A percentile compares a stretch with the other conserved stretches of the same genome.
Evolutionary conservation across 2,113 vertebrate species (phyloP).

Genomic region (Takifugu bimaculatus): DNA sequence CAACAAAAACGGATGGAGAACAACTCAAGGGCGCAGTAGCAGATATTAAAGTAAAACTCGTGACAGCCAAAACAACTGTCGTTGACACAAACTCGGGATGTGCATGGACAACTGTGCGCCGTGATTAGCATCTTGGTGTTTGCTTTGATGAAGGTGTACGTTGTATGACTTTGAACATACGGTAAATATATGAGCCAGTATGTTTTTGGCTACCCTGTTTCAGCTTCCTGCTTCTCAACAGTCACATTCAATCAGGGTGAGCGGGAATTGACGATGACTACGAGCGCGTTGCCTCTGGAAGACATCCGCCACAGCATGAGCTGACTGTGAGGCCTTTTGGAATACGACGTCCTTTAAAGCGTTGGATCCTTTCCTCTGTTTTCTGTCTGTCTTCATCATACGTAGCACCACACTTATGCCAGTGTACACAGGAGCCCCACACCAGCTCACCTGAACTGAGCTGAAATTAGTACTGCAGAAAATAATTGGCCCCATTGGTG

Average conservation of each 20-base stretch:
- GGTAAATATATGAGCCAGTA: conserved; percentile 5
- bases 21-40: no score
- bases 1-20: no score
- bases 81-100: no score
- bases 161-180: conserved; percentile 2
- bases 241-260: conserved; percentile 23
- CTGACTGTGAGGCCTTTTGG: conserved; percentile 3
- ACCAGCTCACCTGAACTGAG: conserved; percentile 19
- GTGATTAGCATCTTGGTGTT: no score
- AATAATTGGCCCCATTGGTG: conserved; percentile 62
- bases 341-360: conserved; percentile 10
- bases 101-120: no score
- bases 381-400: not conserved
- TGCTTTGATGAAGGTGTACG: no score
- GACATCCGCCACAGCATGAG: not conserved
- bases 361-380: not conserved
- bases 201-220: no score
- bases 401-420: conserved; percentile 8
- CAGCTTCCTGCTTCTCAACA: not conserved
- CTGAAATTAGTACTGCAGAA: conserved; percentile 16
- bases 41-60: no score
- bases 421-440: not conserved
- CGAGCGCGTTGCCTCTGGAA: conserved; percentile 7
- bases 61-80: no score
- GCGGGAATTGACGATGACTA: conserved; percentile 18